Evolutionary conservation across 2,797 vertebrate genomes (phyloP), one percentile per base, ranked within the genome.

Genomic region (Crocidura indochinensis): DNA sequence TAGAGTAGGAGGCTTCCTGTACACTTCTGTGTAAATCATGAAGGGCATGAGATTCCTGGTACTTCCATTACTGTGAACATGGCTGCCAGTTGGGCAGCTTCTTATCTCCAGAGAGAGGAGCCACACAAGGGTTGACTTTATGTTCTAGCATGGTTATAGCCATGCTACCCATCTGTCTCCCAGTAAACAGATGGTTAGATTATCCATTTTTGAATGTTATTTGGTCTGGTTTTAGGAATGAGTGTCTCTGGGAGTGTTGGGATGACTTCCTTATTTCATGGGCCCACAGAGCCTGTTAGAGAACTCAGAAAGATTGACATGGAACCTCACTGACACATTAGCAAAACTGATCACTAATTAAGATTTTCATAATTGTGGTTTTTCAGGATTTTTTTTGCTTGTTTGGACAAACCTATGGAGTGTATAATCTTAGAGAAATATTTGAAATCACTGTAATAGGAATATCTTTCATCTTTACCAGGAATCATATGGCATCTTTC

Each of bases 211-310:
- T 65, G 86, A 94, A 79, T 38, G 46, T 76, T 84, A 73, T 92
- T 94, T 81, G 88, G 88, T 88, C 75, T 96, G 84, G 74, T 47
- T 95, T 95, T 82, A 87, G 95, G 93, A 88, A 72, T 44, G 69
- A 88, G 47, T 72, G 64, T 71, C 83, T 72, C 19, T 68, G 89
- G 86, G 91, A 6, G 11, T 62, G 29, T 82, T 91, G 84, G 68
- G 91, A 92, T 93, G 94, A 94, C 62, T 76, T 95, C 80, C 68
- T 91, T 77, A 76, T 95, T 95, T 91, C 67, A 75, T 78, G 4
- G 74, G 94, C 88, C 65, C 87, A 75, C 15, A 44, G 93, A 76
- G 86, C 75, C 81, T 93, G 71, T 91, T 79, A 85, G 27, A 87
- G 72, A 87, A 94, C n/a, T 84, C 95, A 88, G 78, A 94, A 91